Evolutionary conservation across 1,140 invertebrate species (phyloP).

Genomic region (Chionoecetes opilio): DNA sequence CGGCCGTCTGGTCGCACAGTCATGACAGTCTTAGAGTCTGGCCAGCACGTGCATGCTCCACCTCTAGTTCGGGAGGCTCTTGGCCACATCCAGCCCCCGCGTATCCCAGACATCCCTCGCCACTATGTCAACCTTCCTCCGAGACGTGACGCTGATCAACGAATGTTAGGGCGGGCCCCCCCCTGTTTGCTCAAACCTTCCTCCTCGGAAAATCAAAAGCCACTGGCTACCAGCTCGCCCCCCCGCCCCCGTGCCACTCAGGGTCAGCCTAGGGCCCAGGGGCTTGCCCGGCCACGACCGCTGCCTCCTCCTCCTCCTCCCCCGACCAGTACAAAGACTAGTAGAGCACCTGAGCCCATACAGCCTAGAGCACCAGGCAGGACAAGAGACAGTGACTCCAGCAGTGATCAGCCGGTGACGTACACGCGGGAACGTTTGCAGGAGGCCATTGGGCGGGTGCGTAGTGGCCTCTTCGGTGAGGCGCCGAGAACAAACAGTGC

Average conservation of each 20-base stretch:
- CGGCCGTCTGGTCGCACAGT: slow-evolving; percentile 72
- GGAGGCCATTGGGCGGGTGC: slow-evolving; percentile 83
- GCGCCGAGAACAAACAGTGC: slow-evolving; percentile 80
- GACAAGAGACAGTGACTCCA: slow-evolving; percentile 81
- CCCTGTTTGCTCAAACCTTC: slow-evolving; percentile 81
- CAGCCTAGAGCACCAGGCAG: slow-evolving; percentile 71
- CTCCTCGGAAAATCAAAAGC: slow-evolving; percentile 82
- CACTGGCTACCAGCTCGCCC: slow-evolving; percentile 83
- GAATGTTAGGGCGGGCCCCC: slow-evolving; percentile 78
- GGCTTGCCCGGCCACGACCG: slow-evolving; percentile 78
- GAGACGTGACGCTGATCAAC: slow-evolving; percentile 78
- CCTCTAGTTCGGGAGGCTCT: slow-evolving; percentile 70
- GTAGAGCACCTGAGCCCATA: slow-evolving; percentile 68
- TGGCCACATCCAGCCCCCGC: slow-evolving; percentile 79
- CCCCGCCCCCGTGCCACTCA: slow-evolving; percentile 80
- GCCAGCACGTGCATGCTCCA: slow-evolving; percentile 80
- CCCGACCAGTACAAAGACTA: slow-evolving; percentile 77
- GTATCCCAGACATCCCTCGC: slow-evolving; percentile 79
- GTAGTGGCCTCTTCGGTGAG: slow-evolving; percentile 82
- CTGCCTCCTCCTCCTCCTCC: slow-evolving; percentile 85
- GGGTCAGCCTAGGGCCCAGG: slow-evolving; percentile 70
- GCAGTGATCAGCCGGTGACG: slow-evolving; percentile 82
- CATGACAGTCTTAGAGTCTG: slow-evolving; percentile 80
- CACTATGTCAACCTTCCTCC: slow-evolving; percentile 81
- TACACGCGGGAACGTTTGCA: slow-evolving; percentile 84